A percentile compares a stretch with the other conserved stretches of the same genome.
These are phyloP conservation scores for Chalcis sispes DNA, from an alignment of 2,888 invertebrate species.

Conservation along the genomic window DNA sequence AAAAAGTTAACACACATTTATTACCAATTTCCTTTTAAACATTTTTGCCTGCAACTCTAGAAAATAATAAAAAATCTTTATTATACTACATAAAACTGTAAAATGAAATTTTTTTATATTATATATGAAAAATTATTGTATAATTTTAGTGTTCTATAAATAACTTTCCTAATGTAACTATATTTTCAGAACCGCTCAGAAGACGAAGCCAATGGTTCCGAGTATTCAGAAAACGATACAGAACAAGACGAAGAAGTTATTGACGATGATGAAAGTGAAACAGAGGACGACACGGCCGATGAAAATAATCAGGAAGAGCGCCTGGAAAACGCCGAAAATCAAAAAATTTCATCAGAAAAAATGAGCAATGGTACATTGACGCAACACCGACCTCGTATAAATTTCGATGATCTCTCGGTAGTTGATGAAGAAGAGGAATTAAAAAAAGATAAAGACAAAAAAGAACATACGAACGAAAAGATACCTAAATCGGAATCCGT, in stretches of 20 bases:
- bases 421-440: slow-evolving; percentile 83
- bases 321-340: slow-evolving; percentile 73
- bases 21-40: too few relatives aligned
- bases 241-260: slow-evolving; percentile 63
- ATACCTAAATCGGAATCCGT: not conserved
- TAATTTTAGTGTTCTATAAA: not conserved
- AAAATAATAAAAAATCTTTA: too few relatives aligned
- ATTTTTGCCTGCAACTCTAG: too few relatives aligned
- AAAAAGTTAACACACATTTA: too few relatives aligned
- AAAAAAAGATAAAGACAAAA: slow-evolving; percentile 67
- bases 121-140: not conserved
- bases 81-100: too few relatives aligned
- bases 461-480: not conserved
- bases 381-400: slow-evolving; percentile 68
- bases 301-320: slow-evolving; percentile 64
- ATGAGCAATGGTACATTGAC: slow-evolving; percentile 65
- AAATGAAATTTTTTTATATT: too few relatives aligned
- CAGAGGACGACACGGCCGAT: slow-evolving; percentile 62
- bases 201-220: slow-evolving; percentile 48
- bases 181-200: slow-evolving; percentile 58
- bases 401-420: slow-evolving; percentile 86
- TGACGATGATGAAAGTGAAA: slow-evolving; percentile 61
- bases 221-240: slow-evolving; percentile 41
- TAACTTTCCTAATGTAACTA: slow-evolving; percentile 13
- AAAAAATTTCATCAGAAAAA: slow-evolving; percentile 77